Base-by-base conservation (phyloP, 2,797 vertebrate genomes). In the Onychomys torridus region DNA sequence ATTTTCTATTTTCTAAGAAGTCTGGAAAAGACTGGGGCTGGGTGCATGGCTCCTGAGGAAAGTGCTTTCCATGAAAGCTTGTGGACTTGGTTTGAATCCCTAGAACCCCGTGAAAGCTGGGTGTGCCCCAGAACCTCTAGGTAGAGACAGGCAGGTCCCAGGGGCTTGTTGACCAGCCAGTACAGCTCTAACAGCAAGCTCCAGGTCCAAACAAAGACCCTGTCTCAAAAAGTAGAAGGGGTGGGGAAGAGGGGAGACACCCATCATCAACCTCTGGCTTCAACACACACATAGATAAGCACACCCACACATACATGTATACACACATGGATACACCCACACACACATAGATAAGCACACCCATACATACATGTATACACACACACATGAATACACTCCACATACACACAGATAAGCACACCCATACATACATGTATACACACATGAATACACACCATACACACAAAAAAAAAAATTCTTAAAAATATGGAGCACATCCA, bases 401-500 rank as follows among this genome's bases (percentile, higher is more conserved):
- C 25, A 43, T 25, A 43, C 59, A 65, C n/a, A 82, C 2, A 83
- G n/a, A 63, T 17, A 67, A 34, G 65, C 32, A 67, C 67, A 19
- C 65, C 61, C 63, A 43, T 25, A 77, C 43, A 49, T 14, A 29
- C 75, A 77, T 32, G 43, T 17, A 16, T 46, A 77, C n/a, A 37
- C 75, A 77, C 43, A 77, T 4, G 9, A 17, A n/a, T 8, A 43
- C 25, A 61, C 21, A 19, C 17, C 59, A 23, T 7, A 61, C 37
- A 63, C 46, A 67, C 16, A 63, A 19, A 52, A 0, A n/a, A 67
- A 34, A 32, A 2, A 46, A 21, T 9, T 83, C 13, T 86, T 65
- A 29, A 96, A 94, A 96, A 55, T 63, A 95, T 67, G 61, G 89
- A 96, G 94, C 43, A 46, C 16, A 12, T 96, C 86, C 82, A 97